Evolutionary conservation across 2,888 invertebrate species (phyloP), one percentile per base, ranked within the genome.

Genomic region (Cheilosia grossa): DNA sequence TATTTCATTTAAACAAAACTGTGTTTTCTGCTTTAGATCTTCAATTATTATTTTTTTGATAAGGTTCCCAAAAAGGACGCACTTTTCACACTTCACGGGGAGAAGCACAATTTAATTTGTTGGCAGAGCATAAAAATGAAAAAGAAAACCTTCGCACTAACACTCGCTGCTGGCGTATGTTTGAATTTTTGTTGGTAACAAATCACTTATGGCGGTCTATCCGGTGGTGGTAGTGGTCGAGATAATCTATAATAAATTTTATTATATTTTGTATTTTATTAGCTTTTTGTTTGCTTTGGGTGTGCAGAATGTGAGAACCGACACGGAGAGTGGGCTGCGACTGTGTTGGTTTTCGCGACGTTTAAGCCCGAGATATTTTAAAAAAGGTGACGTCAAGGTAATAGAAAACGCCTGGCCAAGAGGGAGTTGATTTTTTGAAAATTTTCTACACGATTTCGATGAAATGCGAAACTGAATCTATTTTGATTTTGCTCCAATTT

Each of bases 381-480:
- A 81, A 85, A 83, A 85, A 89, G 82, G 87, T 90, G 90, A 90
- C 89, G 89, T 89, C 90, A 90, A 89, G 90, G 89, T 89, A 89
- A 90, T 59, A 75, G 75, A 74, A 74, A 79, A 79, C 47, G 44
- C 13, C 13, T 9, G 47, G 47, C 47, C 47, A 47, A 17, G 7
- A 47, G 44, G 0, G n/a, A 44, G 7, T 47, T 44, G 5, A 0
- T 44, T 47, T 27, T 27, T 27, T 27, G 7, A 37, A 13, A 37
- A 37, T 47, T 7, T 4, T 2, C 5, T 17, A 47, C 47, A 47
- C 44, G 19, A 6, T 47, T 9, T 47, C 4, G 7, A n/a, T 44
- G 44, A n/a, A 44, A 44, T 17, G 9, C 19, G 3, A 17, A 19
- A 17, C 17, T 47, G 7, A 9, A 9, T 9, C 1, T 37, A 4